These are phyloP conservation scores for Darwinula stevensoni DNA, from an alignment of 2,888 invertebrate genomes.

Conservation along the genomic window DNA sequence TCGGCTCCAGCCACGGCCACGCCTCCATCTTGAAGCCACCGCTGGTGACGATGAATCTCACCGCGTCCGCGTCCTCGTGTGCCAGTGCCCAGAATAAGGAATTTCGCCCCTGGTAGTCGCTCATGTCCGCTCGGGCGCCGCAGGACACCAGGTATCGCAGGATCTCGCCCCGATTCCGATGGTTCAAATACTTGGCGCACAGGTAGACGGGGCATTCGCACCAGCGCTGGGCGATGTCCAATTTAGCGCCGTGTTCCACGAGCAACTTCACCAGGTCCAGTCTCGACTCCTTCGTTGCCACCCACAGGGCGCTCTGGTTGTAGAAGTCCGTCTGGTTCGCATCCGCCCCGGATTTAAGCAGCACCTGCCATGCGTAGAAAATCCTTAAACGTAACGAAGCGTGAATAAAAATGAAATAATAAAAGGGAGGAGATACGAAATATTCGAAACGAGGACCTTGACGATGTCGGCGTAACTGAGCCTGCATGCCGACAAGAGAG, in stretches of 20 bases:
- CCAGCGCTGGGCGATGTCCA: constrained; percentile 8
- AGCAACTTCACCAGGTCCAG: constrained; percentile 9
- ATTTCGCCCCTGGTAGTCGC: constrained; percentile 9
- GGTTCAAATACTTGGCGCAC: constrained; percentile 9
- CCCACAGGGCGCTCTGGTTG: constrained; percentile 14
- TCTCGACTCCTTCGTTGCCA: constrained; percentile 8
- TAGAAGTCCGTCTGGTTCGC: constrained; percentile 14
- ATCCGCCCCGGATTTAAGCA: constrained; percentile 14
- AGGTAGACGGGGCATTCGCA: constrained; percentile 11
- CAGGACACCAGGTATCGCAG: constrained; percentile 8
- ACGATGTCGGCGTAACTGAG: constrained; percentile 15
- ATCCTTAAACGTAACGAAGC: too few relatives aligned
- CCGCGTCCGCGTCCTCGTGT: constrained; percentile 1
- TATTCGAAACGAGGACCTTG: constrained; percentile 1
- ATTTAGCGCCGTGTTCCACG: too few relatives aligned
- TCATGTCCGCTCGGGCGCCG: constrained; percentile 9
- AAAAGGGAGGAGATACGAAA: too few relatives aligned
- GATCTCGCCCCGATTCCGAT: constrained; percentile 9
- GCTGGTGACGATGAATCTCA: not conserved
- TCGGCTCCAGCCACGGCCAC: too few relatives aligned
- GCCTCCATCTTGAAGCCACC: too few relatives aligned
- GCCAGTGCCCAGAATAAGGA: constrained; percentile 10
- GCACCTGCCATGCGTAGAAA: too few relatives aligned
- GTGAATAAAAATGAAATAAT: too few relatives aligned
- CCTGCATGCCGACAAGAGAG: constrained; percentile 16